Evolutionary conservation across 92 coral and sea anemone species (phyloP), one percentile per base, ranked within the genome.

Genomic region (Pocillopora grandis): DNA sequence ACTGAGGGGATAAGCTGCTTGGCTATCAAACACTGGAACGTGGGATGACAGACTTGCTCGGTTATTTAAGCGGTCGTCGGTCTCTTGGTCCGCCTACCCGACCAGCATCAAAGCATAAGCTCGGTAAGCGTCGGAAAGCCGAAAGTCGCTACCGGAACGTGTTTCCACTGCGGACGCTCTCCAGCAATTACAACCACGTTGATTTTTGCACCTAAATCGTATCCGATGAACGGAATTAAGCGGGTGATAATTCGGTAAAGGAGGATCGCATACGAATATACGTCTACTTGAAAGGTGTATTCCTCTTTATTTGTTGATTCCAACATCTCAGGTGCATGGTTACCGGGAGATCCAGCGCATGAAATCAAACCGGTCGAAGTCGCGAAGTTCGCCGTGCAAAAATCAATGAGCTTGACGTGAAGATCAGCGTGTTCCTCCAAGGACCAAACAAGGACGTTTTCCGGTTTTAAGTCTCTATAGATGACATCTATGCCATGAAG

Each of bases 351-450:
- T 9, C 99, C 99, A 42, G 91, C 89, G 49, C 75, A 73, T 13
- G 95, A 93, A 16, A 89, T 76, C 76, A 94, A 85, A 0, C 99
- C 99, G 9, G 95, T 91, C 2, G 93, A 87, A 3, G 95, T 92
- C 42, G 95, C 98, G 80, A 96, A 96, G 77, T 95, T 94, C 12
- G 99, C 99, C 1, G 98, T 96, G 36, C 99, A 98, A 63, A 96
- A 96, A 80, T 96, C 99, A 63, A 93, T 96, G 83, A 94, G 80
- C 81, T 96, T 96, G 27, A 94, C 95, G 78, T 96, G 94, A 71
- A 92, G 87, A 74, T 96, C 99, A 72, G 89, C 92, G 1, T 84
- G 72, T 80, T 96, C 99, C 16, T 96, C 91, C 76, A 92, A 88
- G 20, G 99, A 96, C 99, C 98, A 92, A 21, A 96, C 99, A 49